Evolutionary conservation across 2,888 invertebrate genomes (phyloP).

Genomic region (Athalia circularis): DNA sequence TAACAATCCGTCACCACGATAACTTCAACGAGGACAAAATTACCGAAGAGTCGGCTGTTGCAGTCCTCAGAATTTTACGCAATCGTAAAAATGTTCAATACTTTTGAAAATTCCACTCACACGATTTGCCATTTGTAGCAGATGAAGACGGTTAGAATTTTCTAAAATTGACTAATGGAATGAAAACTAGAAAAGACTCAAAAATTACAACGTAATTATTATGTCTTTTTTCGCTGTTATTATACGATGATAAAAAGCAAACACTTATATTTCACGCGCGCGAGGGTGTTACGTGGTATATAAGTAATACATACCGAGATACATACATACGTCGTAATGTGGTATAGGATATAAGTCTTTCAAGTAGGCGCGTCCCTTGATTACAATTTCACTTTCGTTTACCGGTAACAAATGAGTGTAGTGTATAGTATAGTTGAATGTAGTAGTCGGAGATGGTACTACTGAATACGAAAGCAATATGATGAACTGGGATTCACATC

Average conservation of each 20-base stretch:
- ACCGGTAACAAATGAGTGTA: neutral
- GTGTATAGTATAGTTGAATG: no score
- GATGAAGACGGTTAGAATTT: neutral
- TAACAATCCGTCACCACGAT: neutral
- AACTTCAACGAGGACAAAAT: constrained; percentile 25
- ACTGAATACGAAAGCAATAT: constrained; percentile 13
- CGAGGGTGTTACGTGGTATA: no score
- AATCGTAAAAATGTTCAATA: neutral
- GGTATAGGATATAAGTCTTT: neutral
- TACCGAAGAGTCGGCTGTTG: neutral
- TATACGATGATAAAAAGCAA: no score
- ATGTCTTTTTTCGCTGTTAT: no score
- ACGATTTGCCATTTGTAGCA: no score
- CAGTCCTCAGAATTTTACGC: neutral
- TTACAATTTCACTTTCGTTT: constrained; percentile 40
- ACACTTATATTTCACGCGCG: no score
- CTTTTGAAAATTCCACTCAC: neutral
- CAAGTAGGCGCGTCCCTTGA: constrained; percentile 20
- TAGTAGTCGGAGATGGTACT: neutral
- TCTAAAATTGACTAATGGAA: neutral
- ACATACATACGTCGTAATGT: neutral
- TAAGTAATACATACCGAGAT: no score
- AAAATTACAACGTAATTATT: no score
- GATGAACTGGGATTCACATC: neutral
- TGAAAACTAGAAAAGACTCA: no score